Evolutionary conservation across 2,888 invertebrate genomes (phyloP).

Genomic region (Cerastis rubricosa): DNA sequence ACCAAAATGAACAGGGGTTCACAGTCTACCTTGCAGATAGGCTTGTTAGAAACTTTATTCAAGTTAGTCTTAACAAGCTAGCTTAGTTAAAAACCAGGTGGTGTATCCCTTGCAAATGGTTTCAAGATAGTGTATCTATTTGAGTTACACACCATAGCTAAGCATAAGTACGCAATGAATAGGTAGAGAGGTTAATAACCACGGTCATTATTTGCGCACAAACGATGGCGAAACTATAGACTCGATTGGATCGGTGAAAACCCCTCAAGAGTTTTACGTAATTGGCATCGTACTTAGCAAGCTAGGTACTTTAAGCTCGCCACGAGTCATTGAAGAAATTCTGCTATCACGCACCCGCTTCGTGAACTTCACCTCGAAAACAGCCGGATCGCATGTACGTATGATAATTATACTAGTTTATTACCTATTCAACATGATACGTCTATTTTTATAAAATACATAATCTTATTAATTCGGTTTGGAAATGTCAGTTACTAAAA

Average conservation of each 20-base stretch:
- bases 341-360: slow-evolving; percentile 65
- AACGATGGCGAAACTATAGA: slow-evolving; percentile 36
- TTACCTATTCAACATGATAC: slow-evolving; percentile 49
- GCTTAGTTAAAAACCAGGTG: background rate
- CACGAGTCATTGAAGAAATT: slow-evolving; percentile 64
- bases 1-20: background rate
- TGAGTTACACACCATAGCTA: slow-evolving; percentile 5
- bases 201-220: slow-evolving; percentile 38
- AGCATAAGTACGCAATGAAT: slow-evolving; percentile 18
- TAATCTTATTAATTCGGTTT: slow-evolving; percentile 17
- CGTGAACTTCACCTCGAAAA: slow-evolving; percentile 72
- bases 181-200: slow-evolving; percentile 43
- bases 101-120: slow-evolving; percentile 2
- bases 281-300: slow-evolving; percentile 27
- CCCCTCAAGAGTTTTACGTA: slow-evolving; percentile 53
- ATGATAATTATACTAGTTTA: slow-evolving; percentile 58
- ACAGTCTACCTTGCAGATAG: background rate
- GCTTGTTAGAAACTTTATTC: background rate
- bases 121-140: background rate
- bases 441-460: slow-evolving; percentile 31
- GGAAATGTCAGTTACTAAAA: slow-evolving; percentile 15
- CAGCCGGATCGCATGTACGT: slow-evolving; percentile 48
- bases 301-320: slow-evolving; percentile 33
- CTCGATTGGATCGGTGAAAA: slow-evolving; percentile 45
- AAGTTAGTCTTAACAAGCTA: background rate